Evolutionary conservation across 2,888 invertebrate genomes (phyloP).

Genomic region (Exocentrus adspersus): DNA sequence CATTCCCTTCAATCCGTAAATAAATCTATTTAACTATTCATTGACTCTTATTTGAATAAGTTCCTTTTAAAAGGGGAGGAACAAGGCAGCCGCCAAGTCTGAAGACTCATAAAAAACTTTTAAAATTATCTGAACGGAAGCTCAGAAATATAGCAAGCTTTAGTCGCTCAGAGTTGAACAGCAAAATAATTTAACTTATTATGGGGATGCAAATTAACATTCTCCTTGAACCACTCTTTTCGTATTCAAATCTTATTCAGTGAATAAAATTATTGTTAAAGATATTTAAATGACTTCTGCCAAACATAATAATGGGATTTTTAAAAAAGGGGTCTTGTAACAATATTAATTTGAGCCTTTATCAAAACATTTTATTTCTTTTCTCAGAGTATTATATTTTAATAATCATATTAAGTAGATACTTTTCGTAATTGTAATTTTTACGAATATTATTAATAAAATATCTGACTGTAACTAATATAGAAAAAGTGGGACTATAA

Average conservation of each 20-base stretch:
- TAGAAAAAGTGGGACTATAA: too few relatives aligned
- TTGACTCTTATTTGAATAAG: neutral
- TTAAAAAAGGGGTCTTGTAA: neutral
- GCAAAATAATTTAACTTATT: slow-evolving; percentile 1
- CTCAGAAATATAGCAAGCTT: neutral
- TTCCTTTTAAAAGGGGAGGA: neutral
- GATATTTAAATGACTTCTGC: neutral
- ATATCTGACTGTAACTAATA: too few relatives aligned
- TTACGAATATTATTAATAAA: too few relatives aligned
- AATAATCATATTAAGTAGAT: too few relatives aligned
- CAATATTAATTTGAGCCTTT: neutral
- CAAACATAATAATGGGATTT: neutral
- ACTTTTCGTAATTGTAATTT: too few relatives aligned
- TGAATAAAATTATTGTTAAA: slow-evolving; percentile 1
- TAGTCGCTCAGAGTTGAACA: neutral
- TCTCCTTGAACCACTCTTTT: neutral
- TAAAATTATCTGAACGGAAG: neutral
- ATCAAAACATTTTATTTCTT: neutral
- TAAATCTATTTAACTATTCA: too few relatives aligned
- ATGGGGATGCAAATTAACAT: slow-evolving; percentile 3
- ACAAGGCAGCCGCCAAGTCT: neutral
- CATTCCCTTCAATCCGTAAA: too few relatives aligned
- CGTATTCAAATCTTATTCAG: neutral
- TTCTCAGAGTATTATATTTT: too few relatives aligned
- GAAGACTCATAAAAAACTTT: neutral